Evolutionary conservation across 2,888 invertebrate genomes (phyloP).

Genomic region (Allolobophora icterica): DNA sequence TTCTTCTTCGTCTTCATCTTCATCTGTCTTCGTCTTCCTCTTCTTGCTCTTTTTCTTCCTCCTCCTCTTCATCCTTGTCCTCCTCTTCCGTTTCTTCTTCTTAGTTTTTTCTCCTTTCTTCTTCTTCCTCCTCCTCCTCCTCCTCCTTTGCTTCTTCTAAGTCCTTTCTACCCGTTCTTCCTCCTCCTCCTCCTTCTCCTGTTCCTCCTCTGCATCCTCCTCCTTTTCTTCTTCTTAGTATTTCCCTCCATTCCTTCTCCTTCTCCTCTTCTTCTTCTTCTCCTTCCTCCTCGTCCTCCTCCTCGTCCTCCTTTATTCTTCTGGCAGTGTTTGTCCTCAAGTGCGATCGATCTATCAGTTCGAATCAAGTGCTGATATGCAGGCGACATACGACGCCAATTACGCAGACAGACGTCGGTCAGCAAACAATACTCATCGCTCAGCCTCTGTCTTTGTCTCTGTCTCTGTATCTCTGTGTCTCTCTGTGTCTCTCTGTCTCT

Average conservation of each 20-base stretch:
- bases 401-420: not conserved
- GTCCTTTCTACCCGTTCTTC: too few relatives aligned
- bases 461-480: too few relatives aligned
- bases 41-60: too few relatives aligned
- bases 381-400: constrained; percentile 3
- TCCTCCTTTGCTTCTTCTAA: too few relatives aligned
- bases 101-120: not conserved
- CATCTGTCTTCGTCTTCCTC: too few relatives aligned
- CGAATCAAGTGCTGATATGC: not conserved
- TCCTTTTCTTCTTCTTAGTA: not conserved
- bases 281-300: not conserved
- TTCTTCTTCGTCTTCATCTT: too few relatives aligned
- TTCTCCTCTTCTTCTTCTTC: not conserved
- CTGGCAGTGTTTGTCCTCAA: not conserved
- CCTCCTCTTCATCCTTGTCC: too few relatives aligned
- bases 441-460: too few relatives aligned
- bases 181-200: not conserved
- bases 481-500: too few relatives aligned
- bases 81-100: not conserved
- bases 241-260: not conserved
- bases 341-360: not conserved
- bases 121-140: too few relatives aligned
- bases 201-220: not conserved
- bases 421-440: not conserved
- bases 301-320: not conserved